phyloP scores from a whole-genome alignment of 2,888 invertebrate species.

The Meta bourneti region DNA sequence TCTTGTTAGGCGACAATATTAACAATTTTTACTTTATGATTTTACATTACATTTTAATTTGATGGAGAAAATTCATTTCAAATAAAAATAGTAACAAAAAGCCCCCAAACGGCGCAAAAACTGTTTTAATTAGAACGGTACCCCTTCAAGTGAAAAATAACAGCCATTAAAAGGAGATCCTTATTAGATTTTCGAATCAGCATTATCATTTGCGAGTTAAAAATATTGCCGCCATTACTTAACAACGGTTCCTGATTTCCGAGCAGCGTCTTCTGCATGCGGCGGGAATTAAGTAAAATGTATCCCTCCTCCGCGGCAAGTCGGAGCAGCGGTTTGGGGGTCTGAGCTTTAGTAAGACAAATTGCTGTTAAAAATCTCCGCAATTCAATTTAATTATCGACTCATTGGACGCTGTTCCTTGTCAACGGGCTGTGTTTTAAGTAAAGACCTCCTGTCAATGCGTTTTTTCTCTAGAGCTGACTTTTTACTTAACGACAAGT shows the following conservation, averaged over 20 bases:
- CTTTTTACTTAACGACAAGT: slow-evolving; percentile 72
- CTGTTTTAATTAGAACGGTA: neutral
- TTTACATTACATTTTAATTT: no score
- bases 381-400: slow-evolving; percentile 73
- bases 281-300: slow-evolving; percentile 51
- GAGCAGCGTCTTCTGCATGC: slow-evolving; percentile 2
- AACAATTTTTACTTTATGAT: no score
- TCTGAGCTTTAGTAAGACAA: slow-evolving; percentile 71
- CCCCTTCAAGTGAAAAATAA: slow-evolving; percentile 12
- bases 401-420: slow-evolving; percentile 63
- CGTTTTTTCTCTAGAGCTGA: neutral
- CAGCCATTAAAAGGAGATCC: slow-evolving; percentile 14
- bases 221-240: slow-evolving; percentile 54
- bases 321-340: slow-evolving; percentile 46
- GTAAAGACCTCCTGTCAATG: slow-evolving; percentile 33
- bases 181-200: slow-evolving; percentile 48
- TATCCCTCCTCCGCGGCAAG: slow-evolving; percentile 39
- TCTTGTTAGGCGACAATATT: no score
- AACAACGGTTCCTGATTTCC: slow-evolving; percentile 36
- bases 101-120: no score
- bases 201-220: slow-evolving; percentile 53
- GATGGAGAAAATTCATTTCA: no score
- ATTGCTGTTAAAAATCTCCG: slow-evolving; percentile 68
- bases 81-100: no score
- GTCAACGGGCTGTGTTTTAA: slow-evolving; percentile 68